These are phyloP conservation scores for Channa striata DNA, from an alignment of 2,797 vertebrate species.

Conservation along the genomic window DNA sequence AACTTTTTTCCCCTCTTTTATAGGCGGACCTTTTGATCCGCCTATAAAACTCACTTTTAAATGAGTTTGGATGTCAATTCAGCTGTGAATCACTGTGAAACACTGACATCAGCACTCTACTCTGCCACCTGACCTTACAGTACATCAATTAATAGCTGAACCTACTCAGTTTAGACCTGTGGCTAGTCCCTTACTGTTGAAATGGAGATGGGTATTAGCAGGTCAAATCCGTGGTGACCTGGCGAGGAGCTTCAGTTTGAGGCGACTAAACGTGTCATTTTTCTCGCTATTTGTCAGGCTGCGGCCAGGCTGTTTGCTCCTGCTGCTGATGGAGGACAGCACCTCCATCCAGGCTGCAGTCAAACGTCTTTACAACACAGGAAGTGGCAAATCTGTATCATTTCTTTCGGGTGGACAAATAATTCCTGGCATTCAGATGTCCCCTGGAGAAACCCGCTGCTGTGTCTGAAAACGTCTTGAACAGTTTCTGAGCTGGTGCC, in stretches of 20 bases:
- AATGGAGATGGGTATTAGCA: constrained; percentile 11
- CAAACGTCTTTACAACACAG: not conserved
- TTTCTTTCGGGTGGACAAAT: not conserved
- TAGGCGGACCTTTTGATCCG: not conserved
- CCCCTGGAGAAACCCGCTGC: too few species aligned
- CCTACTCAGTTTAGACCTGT: not conserved
- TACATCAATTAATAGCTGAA: not conserved
- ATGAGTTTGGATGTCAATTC: constrained; percentile 5
- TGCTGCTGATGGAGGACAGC: not conserved
- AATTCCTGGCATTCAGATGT: too few species aligned
- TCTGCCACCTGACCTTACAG: constrained; percentile 13
- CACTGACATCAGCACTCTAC: constrained; percentile 9
- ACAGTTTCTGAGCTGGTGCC: not conserved
- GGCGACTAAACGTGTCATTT: not conserved
- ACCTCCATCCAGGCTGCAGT: constrained; percentile 2
- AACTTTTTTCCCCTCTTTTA: not conserved
- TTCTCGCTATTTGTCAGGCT: constrained; percentile 1
- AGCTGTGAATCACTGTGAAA: constrained; percentile 3
- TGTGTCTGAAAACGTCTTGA: too few species aligned
- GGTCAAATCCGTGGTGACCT: constrained; percentile 18
- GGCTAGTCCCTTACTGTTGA: constrained; percentile 1
- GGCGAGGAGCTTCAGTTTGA: not conserved
- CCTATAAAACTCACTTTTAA: not conserved
- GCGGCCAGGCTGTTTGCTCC: not conserved
- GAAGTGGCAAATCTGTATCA: not conserved